Evolutionary conservation across 2,797 vertebrate species (phyloP).

Genomic region (Pangasius sanitwongsei): DNA sequence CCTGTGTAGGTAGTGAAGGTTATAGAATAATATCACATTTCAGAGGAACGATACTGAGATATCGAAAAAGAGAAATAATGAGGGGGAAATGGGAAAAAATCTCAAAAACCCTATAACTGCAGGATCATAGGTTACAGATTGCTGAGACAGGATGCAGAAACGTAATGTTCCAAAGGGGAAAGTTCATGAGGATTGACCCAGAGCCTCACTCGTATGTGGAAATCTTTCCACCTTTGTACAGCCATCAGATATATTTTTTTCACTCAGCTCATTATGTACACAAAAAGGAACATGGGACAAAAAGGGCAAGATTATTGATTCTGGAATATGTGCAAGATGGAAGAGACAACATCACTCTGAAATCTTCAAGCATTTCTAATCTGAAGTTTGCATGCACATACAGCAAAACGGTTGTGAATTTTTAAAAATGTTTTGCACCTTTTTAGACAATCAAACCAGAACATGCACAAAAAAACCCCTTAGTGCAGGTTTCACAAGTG

Average conservation of each 20-base stretch:
- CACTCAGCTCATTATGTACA: slow-evolving; percentile 40
- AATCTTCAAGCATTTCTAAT: neutral
- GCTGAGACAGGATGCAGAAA: slow-evolving; percentile 31
- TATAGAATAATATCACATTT: slow-evolving; percentile 1
- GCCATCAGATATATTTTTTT: slow-evolving; percentile 42
- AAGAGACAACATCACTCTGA: neutral
- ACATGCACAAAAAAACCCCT: neutral
- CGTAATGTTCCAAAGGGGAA: slow-evolving; percentile 40
- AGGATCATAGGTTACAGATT: slow-evolving; percentile 27
- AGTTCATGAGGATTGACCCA: slow-evolving; percentile 51
- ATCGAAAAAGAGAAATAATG: neutral
- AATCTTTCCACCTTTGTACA: slow-evolving; percentile 59
- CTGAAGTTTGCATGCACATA: neutral
- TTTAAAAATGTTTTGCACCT: neutral
- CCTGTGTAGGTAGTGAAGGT: neutral
- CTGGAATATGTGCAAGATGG: slow-evolving; percentile 17
- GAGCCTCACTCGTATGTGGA: slow-evolving; percentile 56
- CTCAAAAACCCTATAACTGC: neutral
- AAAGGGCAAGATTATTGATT: slow-evolving; percentile 47
- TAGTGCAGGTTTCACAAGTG: neutral
- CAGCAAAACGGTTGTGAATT: neutral
- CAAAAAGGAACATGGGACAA: slow-evolving; percentile 20
- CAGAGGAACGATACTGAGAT: neutral
- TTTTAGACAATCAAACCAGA: neutral
- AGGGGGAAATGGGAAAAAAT: neutral